Evolutionary conservation across 2,888 invertebrate species (phyloP), one percentile per base, ranked within the genome.

Genomic region (Leucophenga maculata): DNA sequence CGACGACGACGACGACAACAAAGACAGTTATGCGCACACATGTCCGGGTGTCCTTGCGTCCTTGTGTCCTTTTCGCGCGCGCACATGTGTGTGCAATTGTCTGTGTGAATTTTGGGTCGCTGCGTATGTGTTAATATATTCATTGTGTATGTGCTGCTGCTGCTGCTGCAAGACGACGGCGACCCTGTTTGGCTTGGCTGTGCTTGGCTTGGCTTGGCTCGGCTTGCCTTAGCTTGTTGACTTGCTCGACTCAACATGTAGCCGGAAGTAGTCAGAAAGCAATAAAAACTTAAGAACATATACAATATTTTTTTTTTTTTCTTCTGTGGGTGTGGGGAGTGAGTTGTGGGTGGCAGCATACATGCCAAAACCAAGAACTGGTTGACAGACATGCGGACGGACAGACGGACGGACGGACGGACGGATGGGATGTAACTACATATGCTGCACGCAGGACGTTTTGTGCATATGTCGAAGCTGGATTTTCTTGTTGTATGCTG

Each of bases 261-360:
- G 74, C 78, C 80, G 84, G 83, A 84, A 84, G 83, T 83, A 82
- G 83, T 83, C 78, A 79, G 80, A 79, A 78, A 77, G 83, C 78
- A 80, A 83, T 83, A 84, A 84, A 84, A 84, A 78, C 78, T 78
- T 80, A 82, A 82, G 79, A 78, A 74, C 74, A 77, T 72, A 73
- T 67, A 70, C 66, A 65, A 68, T 74, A 55, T 44, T 65, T 62
- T 32, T 48, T 74, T 54, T 54, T 70, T 70, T 70, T 70, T 32
- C 8, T n/a, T n/a, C n/a, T n/a, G n/a, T n/a, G n/a, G n/a, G 26
- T 2, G 26, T 4, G 26, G 26, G 31, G 3, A 8, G 72, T 75
- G 75, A 71, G 65, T 62, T 74, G 72, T 75, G 9, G 73, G 73
- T 72, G 75, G 72, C 72, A 31, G 54, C 79, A 79, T 75, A 77